Base-by-base conservation (phyloP, 2,797 vertebrate genomes). In the Hipposideros larvatus region DNA sequence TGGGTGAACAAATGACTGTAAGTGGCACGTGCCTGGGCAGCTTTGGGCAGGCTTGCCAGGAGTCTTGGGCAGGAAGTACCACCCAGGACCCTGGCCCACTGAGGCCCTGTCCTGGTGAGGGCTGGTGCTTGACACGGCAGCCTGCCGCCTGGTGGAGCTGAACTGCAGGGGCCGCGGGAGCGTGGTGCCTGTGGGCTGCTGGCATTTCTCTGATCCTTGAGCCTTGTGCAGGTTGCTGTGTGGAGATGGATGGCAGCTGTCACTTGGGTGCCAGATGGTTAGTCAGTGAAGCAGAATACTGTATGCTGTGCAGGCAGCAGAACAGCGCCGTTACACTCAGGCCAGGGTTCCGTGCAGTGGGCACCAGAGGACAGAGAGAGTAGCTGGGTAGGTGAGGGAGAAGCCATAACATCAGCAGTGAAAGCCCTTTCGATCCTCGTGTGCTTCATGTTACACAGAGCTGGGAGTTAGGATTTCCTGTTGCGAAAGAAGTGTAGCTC, bases 171-270 rank as follows among this genome's bases (percentile, higher is more conserved):
- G 34, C 2, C 4, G 18, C 7, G 10, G 26, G 48, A 31, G 46
- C 66, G 55, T 41, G 65, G 19, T 74, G 24, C 55, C 26, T 43
- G 19, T 48, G 31, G 13, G 24, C 13, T 46, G 10, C 59, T 66
- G 74, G 11, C 66, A 11, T 59, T 34, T 68, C 46, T 55, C 37
- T 37, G 82, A 2, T 66, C 34, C 73, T 68, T n/a, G 22, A 5
- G 14, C 57, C 28, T 34, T 31, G 0, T 28, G n/a, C 9, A 0
- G 7, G 15, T 14, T 55, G 66, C 87, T 14, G 0, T 51, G 24
- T n/a, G n/a, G 46, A 82, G 26, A 31, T 19, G 0, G 1, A 9
- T 31, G 46, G 16, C 78, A 74, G 37, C 65, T 78, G 59, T 57
- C 59, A 5, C 34, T 37, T 1, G 16, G 43, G 14, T 48, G n/a